Conservation (phyloP, 2,113 vertebrate genomes). For the Gadus macrocephalus region DNA sequence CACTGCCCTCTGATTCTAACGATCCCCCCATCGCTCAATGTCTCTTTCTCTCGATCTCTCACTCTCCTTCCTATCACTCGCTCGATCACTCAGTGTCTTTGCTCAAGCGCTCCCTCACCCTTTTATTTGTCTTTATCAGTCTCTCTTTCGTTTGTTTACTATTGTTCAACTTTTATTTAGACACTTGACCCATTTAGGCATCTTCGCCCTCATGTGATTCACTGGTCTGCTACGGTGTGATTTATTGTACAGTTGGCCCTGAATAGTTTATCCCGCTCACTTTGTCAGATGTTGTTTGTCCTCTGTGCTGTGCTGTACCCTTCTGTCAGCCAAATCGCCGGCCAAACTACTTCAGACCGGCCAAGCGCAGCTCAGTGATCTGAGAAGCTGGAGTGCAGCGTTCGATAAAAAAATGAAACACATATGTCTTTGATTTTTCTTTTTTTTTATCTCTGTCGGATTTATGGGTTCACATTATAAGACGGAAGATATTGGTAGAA, state of each 20-base stretch:
- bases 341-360: too few relatives aligned
- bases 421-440: too few relatives aligned
- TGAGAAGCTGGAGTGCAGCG: too few relatives aligned
- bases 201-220: background rate
- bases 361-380: too few relatives aligned
- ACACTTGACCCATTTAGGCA: background rate
- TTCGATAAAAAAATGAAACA: too few relatives aligned
- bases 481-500: too few relatives aligned
- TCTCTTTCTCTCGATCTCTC: background rate
- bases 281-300: too few relatives aligned
- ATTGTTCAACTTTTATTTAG: background rate
- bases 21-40: background rate
- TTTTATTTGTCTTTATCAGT: background rate
- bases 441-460: too few relatives aligned
- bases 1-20: too few relatives aligned
- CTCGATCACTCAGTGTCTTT: background rate
- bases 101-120: background rate
- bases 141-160: background rate
- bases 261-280: background rate
- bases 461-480: too few relatives aligned
- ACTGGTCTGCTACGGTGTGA: background rate
- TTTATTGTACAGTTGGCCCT: conserved; percentile 18
- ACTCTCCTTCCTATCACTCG: background rate
- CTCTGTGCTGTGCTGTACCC: too few relatives aligned
- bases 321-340: too few relatives aligned